Percentiles rank a stretch among this genome's conserved stretches.
Conservation (phyloP, 2,888 invertebrate genomes). For the Corbicula japonica region DNA sequence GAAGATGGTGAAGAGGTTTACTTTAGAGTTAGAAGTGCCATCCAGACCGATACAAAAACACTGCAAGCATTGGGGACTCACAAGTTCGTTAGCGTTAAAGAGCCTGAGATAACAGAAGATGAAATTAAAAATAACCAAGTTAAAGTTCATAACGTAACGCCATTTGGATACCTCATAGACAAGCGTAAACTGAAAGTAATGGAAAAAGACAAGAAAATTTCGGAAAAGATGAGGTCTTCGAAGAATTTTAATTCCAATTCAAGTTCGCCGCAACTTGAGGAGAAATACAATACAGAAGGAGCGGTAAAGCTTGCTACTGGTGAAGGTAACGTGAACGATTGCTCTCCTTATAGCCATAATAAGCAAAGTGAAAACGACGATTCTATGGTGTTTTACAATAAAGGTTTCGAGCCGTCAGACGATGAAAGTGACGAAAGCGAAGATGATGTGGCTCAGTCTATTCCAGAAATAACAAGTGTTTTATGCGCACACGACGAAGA, state of each 20-base stretch:
- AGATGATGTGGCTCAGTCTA: slow-evolving; percentile 8
- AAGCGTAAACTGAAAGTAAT: slow-evolving; percentile 58
- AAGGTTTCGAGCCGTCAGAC: no score
- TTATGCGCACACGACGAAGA: slow-evolving; percentile 10
- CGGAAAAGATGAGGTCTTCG: neutral
- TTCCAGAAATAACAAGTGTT: slow-evolving; percentile 49
- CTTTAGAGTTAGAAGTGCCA: slow-evolving; percentile 51
- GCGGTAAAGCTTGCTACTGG: neutral
- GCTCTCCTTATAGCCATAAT: no score
- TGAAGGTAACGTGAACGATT: no score
- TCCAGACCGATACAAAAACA: slow-evolving; percentile 46
- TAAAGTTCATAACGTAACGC: slow-evolving; percentile 50
- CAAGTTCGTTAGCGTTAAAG: slow-evolving; percentile 65
- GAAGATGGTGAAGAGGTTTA: slow-evolving; percentile 26
- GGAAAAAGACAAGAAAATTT: slow-evolving; percentile 40
- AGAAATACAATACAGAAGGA: neutral
- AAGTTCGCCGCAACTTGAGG: neutral
- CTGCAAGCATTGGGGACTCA: slow-evolving; percentile 54
- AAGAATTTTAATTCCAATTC: slow-evolving; percentile 3
- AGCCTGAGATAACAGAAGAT: slow-evolving; percentile 29
- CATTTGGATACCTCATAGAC: slow-evolving; percentile 55
- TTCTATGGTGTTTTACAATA: no score
- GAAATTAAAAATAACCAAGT: no score
- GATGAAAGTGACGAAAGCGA: slow-evolving; percentile 2
- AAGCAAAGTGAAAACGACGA: no score